These are phyloP conservation scores for Diaperis boleti DNA, from an alignment of 2,888 invertebrate species.

Conservation along the genomic window DNA sequence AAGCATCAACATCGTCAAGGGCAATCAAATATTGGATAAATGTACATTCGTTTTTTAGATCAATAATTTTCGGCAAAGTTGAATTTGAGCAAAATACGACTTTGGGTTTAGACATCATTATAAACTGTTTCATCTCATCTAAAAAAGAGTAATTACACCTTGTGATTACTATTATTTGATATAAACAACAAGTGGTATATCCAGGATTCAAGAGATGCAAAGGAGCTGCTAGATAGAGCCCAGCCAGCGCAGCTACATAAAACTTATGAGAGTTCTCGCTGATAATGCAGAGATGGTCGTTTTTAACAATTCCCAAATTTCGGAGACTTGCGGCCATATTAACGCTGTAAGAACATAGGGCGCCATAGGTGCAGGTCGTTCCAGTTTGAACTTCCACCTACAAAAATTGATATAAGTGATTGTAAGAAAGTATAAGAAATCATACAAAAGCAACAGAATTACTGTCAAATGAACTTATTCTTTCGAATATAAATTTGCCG, in stretches of 20 bases:
- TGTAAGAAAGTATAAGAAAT: too few relatives aligned
- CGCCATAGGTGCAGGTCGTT: neutral
- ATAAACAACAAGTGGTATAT: conserved; percentile 8
- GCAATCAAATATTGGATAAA: conserved; percentile 1
- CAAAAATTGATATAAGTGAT: neutral
- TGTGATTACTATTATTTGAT: neutral
- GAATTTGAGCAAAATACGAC: conserved; percentile 1
- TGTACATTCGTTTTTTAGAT: neutral
- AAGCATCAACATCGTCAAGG: neutral
- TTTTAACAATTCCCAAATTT: conserved; percentile 2
- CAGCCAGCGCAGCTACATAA: conserved; percentile 3
- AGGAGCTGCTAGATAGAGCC: conserved; percentile 4
- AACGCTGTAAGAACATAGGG: neutral
- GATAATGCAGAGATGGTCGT: conserved; percentile 1
- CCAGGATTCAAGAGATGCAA: conserved; percentile 3
- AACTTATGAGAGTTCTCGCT: conserved; percentile 1
- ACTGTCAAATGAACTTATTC: too few relatives aligned
- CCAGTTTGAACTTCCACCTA: conserved; percentile 1
- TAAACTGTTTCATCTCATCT: conserved; percentile 15
- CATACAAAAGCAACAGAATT: too few relatives aligned
- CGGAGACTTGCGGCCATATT: conserved; percentile 5
- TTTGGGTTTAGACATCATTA: conserved; percentile 18
- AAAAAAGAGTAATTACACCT: neutral
- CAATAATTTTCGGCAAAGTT: neutral
- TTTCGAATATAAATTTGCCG: too few relatives aligned